These are phyloP conservation scores for Holacanthus passer DNA, from an alignment of 2,113 vertebrate species.

Conservation along the genomic window DNA sequence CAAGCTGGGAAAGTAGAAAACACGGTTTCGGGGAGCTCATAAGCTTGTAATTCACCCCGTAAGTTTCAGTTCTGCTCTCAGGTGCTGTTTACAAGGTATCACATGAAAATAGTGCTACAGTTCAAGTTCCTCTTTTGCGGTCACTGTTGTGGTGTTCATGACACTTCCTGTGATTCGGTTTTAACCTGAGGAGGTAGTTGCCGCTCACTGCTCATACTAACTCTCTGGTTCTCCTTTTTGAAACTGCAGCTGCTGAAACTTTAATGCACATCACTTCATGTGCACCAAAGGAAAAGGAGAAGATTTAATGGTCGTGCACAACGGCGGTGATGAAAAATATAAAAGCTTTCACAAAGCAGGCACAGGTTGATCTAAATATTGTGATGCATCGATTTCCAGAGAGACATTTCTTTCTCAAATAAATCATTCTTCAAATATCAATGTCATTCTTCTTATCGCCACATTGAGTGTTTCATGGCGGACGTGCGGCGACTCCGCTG, in stretches of 20 bases:
- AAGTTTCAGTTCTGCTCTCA: not conserved
- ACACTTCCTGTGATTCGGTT: not conserved
- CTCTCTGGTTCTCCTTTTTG: constrained; percentile 5
- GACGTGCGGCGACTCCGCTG: not conserved
- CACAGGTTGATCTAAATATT: not conserved
- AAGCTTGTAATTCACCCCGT: constrained; percentile 16
- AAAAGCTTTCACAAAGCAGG: not conserved
- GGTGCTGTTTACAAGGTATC: not conserved
- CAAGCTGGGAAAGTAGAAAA: not conserved
- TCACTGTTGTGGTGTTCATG: not conserved
- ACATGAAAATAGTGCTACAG: not conserved
- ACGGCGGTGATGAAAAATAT: not conserved
- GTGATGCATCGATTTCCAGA: not conserved
- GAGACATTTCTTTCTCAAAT: not conserved
- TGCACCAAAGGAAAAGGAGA: not conserved
- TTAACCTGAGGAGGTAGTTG: not conserved
- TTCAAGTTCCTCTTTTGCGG: not conserved
- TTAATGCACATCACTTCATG: constrained; percentile 10
- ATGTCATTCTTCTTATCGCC: not conserved
- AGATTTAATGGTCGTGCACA: not conserved
- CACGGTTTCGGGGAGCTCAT: constrained; percentile 6
- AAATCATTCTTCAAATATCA: constrained; percentile 7
- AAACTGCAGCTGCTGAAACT: constrained; percentile 33
- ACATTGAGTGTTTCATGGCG: not conserved
- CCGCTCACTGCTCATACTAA: not conserved